Evolutionary conservation across 2,888 invertebrate species (phyloP), one percentile per base, ranked within the genome.

Genomic region (Chloroclystis v-ata): DNA sequence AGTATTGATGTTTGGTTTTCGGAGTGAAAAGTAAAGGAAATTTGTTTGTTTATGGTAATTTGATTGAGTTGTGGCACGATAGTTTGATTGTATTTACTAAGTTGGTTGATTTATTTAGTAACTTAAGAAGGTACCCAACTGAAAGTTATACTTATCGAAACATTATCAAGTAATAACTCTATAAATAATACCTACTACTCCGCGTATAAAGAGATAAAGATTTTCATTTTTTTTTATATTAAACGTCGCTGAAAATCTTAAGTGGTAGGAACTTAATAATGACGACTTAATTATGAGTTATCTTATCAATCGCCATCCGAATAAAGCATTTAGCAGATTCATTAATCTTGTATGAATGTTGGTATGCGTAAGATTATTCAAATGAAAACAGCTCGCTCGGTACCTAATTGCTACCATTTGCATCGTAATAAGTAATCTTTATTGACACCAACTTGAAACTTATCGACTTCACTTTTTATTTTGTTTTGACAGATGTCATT

Each of bases 1-100:
- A 40, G 51, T 52, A 54, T 54, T 52, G 51, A 53, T 52, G 55
- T 52, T 54, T 54, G 52, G 52, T 29, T 57, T 55, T 49, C 32
- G 42, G 14, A 35, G 33, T 37, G 49, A 29, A 49, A 42, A 33
- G 49, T 43, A 28, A 10, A 7, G 45, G 26, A 43, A 41, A 41
- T 51, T 51, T 44, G 47, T 51, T 51, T 51, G 28, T 47, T 43
- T 47, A 51, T 51, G 41, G 4, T 44, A 44, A 47, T 44, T 42
- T 47, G 10, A 47, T 51, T 12, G 33, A 37, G 25, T 35, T 28
- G 12, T 33, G 11, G 26, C 47, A 41, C 29, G 47, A 28, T 20
- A 29, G 37, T 16, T 37, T 29, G 28, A 10, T 33, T 10, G 26
- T 28, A 16, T 16, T 32, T 42, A 14, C 11, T n/a, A 13, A 32